phyloP scores from a whole-genome alignment of 2,888 invertebrate species.

The Digitonthophagus gazella region DNA sequence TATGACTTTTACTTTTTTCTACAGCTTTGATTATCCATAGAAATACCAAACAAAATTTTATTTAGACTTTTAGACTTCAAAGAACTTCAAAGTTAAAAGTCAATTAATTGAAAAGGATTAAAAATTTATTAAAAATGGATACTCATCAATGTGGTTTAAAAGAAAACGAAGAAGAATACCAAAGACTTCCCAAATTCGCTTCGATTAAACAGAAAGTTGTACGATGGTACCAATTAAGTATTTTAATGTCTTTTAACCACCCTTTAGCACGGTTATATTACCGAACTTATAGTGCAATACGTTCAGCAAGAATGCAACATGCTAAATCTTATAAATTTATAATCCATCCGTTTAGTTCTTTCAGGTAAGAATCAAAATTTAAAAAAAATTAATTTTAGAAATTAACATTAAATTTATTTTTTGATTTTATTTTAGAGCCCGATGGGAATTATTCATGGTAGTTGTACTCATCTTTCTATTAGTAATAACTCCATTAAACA shows the following conservation, averaged over 20 bases:
- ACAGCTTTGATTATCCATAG: too few relatives aligned
- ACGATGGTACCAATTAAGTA: neutral
- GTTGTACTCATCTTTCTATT: conserved; percentile 24
- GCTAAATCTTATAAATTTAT: conserved; percentile 35
- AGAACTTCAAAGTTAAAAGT: too few relatives aligned
- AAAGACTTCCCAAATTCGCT: conserved; percentile 4
- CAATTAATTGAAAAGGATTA: too few relatives aligned
- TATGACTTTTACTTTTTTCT: too few relatives aligned
- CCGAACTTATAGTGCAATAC: conserved; percentile 37
- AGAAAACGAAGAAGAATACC: neutral
- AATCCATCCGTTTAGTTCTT: conserved; percentile 49
- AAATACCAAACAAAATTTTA: too few relatives aligned
- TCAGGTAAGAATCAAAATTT: conserved; percentile 28
- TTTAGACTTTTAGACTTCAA: too few relatives aligned
- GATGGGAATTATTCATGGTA: conserved; percentile 33
- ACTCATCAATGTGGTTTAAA: conserved; percentile 2
- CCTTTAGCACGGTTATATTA: conserved; percentile 24
- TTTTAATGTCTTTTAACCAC: conserved; percentile 12
- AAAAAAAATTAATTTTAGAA: neutral
- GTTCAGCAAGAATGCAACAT: conserved; percentile 44
- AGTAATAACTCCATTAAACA: conserved; percentile 30
- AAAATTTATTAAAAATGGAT: too few relatives aligned
- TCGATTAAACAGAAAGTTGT: neutral
- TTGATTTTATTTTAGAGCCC: conserved; percentile 23
- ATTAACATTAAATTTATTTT: neutral